Evolutionary conservation across 1,140 invertebrate genomes (phyloP).

Genomic region (Adoxophyes honmai): DNA sequence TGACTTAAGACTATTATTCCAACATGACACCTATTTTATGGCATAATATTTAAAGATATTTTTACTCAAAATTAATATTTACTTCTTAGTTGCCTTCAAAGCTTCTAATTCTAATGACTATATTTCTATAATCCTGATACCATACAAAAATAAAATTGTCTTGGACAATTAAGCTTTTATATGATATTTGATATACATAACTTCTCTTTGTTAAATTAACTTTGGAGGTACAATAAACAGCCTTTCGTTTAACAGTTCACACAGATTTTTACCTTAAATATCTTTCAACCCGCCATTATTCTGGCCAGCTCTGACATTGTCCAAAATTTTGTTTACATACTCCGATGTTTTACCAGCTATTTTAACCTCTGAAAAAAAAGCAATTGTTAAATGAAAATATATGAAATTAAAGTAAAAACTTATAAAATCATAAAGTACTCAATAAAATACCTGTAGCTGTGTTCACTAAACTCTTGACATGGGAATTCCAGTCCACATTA

Average conservation of each 20-base stretch:
- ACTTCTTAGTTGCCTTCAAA: slow-evolving; percentile 57
- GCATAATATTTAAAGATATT: slow-evolving; percentile 31
- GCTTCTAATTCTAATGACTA: slow-evolving; percentile 63
- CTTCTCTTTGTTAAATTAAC: slow-evolving; percentile 59
- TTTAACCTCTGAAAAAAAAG: slow-evolving; percentile 56
- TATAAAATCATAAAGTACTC: neutral
- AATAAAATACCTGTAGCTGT: slow-evolving; percentile 54
- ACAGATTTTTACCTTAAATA: slow-evolving; percentile 42
- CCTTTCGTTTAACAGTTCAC: slow-evolving; percentile 67
- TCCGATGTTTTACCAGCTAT: slow-evolving; percentile 67
- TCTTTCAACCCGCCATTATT: slow-evolving; percentile 59
- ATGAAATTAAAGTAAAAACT: neutral
- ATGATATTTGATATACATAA: slow-evolving; percentile 49
- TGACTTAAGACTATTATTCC: slow-evolving; percentile 1
- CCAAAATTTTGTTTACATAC: slow-evolving; percentile 66
- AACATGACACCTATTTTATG: slow-evolving; percentile 29
- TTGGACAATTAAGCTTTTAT: slow-evolving; percentile 63
- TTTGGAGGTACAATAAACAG: slow-evolving; percentile 76
- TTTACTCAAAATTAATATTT: slow-evolving; percentile 29
- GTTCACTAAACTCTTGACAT: slow-evolving; percentile 48
- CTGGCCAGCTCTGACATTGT: slow-evolving; percentile 60
- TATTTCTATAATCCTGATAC: slow-evolving; percentile 46
- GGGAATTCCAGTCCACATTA: slow-evolving; percentile 58
- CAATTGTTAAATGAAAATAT: slow-evolving; percentile 5
- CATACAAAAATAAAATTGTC: slow-evolving; percentile 72